phyloP scores from a whole-genome alignment of 2,797 vertebrate genomes.

The Cyprinella venusta region DNA sequence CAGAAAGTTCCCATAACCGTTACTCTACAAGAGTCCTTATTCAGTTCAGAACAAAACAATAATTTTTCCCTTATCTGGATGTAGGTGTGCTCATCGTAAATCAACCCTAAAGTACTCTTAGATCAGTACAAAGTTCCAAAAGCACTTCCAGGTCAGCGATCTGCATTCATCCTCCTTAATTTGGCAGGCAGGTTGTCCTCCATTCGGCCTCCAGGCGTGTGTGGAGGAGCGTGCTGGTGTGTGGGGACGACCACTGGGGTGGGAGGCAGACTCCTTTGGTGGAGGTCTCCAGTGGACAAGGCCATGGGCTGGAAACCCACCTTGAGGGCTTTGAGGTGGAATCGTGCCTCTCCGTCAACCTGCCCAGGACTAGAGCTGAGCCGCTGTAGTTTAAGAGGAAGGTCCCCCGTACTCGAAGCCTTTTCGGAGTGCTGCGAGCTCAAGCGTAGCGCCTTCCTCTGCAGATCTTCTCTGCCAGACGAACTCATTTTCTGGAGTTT shows the following conservation, averaged over 20 bases:
- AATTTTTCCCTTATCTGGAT: conserved; percentile 13
- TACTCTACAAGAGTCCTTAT: conserved; percentile 27
- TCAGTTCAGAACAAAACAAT: conserved; percentile 4
- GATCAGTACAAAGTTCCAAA: conserved; percentile 38
- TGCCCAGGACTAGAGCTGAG: conserved; percentile 74
- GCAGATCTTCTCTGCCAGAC: conserved; percentile 80
- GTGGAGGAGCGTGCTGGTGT: conserved; percentile 57
- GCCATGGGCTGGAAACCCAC: conserved; percentile 81
- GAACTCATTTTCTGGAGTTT: conserved; percentile 86
- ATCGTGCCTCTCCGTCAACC: conserved; percentile 69
- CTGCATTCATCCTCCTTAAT: conserved; percentile 70
- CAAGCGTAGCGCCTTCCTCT: conserved; percentile 78
- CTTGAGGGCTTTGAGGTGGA: conserved; percentile 80
- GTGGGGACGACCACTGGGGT: conserved; percentile 63
- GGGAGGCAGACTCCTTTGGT: conserved; percentile 70
- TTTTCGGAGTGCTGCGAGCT: conserved; percentile 78
- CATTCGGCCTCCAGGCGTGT: conserved; percentile 67
- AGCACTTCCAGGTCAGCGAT: conserved; percentile 58
- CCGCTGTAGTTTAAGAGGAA: conserved; percentile 83
- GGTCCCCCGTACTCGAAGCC: conserved; percentile 84
- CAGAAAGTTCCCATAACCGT: neutral
- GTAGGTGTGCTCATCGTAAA: neutral
- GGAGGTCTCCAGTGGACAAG: conserved; percentile 78
- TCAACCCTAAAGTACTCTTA: conserved; percentile 4
- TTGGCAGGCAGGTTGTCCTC: conserved; percentile 74